Evolutionary conservation across 2,113 vertebrate species (phyloP).

Genomic region (Prochilodus magdalenae): DNA sequence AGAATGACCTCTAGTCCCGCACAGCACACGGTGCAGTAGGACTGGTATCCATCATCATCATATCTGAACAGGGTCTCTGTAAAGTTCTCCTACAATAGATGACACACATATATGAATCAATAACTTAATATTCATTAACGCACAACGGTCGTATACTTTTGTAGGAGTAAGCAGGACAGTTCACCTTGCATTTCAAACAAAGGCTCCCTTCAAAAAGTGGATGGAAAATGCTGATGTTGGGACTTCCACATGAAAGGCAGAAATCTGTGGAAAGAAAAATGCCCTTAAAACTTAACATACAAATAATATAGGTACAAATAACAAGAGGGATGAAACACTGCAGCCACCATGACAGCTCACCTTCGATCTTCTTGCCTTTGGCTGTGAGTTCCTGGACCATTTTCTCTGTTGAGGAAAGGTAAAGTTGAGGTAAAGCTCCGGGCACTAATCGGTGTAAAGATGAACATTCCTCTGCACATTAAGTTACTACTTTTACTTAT

Average conservation of each 20-base stretch:
- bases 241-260: conserved; percentile 87
- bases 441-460: neutral
- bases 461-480: neutral
- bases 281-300: neutral
- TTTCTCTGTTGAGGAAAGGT: conserved; percentile 72
- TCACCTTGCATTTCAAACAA: conserved; percentile 88
- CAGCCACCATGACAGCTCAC: conserved; percentile 65
- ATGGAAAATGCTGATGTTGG: conserved; percentile 79
- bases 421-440: neutral
- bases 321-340: neutral
- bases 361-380: conserved; percentile 81
- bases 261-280: conserved; percentile 77
- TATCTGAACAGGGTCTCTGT: conserved; percentile 92
- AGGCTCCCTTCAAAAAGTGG: conserved; percentile 92
- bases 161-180: neutral
- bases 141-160: too few species aligned
- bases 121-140: neutral
- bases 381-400: conserved; percentile 75
- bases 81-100: conserved; percentile 83
- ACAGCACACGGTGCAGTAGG: conserved; percentile 93
- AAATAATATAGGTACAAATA: neutral
- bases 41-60: conserved; percentile 93
- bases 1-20: conserved; percentile 88
- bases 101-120: neutral
- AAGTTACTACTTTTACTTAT: neutral